Base-by-base conservation (phyloP, 2,113 vertebrate species). In the Pica pica region DNA sequence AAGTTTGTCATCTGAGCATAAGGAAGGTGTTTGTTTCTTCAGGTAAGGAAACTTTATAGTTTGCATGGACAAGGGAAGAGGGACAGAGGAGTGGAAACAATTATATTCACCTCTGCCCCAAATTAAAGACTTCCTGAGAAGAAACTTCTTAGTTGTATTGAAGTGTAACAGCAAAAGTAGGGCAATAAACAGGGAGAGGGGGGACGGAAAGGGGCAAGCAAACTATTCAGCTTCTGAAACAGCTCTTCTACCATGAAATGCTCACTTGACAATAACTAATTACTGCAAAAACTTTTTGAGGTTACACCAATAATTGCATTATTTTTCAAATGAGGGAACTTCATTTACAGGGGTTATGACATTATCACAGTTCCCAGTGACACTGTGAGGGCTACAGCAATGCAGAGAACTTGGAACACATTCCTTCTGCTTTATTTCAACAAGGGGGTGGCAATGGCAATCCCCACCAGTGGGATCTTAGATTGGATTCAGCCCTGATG, bases 11-110 rank as follows among this genome's bases (percentile, higher is more conserved):
- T 87, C 39, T 88, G 53, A 90, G 33, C 60, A 33, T 64, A 81
- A 86, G 68, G 35, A 81, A 90, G 26, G 7, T 52, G 26, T 65
- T 83, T 89, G 23, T 60, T 95, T 73, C 56, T 90, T 74, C 35
- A 60, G 50, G n/a, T 59, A 55, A 80, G 42, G 42, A 9, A 63
- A n/a, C 16, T 13, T 67, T 64, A 88, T 52, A 16, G 8, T 68
- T 55, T 56, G 17, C 69, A 10, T 33, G 50, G 85, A 46, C 27
- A 55, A 80, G 22, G 30, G 67, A 83, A 77, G 33, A 80, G 35
- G 14, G 53, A 33, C 47, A 68, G 68, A 37, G 7, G 21, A 64
- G 27, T 8, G 2, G 37, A 83, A 91, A 55, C 33, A 74, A 13
- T 69, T 83, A 10, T 37, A 60, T 67, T 39, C 31, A 47, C 30